Evolutionary conservation across 2,888 invertebrate species (phyloP).

Genomic region (Conistra vaccinii): DNA sequence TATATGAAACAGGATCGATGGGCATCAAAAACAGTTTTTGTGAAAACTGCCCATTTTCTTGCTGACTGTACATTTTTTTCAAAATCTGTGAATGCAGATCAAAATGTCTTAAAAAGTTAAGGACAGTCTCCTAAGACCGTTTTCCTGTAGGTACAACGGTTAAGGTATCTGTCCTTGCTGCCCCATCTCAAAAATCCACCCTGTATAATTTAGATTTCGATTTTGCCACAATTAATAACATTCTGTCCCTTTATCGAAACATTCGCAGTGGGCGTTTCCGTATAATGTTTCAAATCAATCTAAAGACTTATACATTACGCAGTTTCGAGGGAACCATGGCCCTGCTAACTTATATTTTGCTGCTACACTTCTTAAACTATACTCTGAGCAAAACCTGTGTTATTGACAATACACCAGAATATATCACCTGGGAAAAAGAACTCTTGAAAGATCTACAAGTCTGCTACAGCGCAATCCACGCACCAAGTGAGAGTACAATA

Average conservation of each 20-base stretch:
- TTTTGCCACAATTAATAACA: not conserved
- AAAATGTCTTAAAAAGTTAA: too few species aligned
- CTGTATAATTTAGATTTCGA: too few species aligned
- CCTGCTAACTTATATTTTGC: slow-evolving; percentile 28
- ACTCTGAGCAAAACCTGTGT: slow-evolving; percentile 28
- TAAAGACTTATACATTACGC: not conserved
- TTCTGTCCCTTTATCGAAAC: not conserved
- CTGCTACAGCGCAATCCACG: not conserved
- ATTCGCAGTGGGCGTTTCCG: slow-evolving; percentile 34
- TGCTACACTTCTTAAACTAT: slow-evolving; percentile 24
- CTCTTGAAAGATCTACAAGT: slow-evolving; percentile 48
- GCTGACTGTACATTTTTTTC: too few species aligned
- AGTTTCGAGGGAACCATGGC: slow-evolving; percentile 52
- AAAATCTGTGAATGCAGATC: too few species aligned
- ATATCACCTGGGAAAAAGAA: slow-evolving; percentile 62
- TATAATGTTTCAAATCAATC: slow-evolving; percentile 9
- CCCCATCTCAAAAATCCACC: too few species aligned
- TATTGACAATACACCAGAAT: slow-evolving; percentile 25
- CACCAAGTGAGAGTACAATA: slow-evolving; percentile 32
- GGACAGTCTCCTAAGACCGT: too few species aligned
- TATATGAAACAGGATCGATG: too few species aligned
- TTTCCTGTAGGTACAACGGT: too few species aligned
- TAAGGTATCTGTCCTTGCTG: too few species aligned
- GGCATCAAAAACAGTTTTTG: too few species aligned
- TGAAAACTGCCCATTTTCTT: too few species aligned